Conservation (phyloP, 2,797 vertebrate species). For the Brachyalestes nurse region DNA sequence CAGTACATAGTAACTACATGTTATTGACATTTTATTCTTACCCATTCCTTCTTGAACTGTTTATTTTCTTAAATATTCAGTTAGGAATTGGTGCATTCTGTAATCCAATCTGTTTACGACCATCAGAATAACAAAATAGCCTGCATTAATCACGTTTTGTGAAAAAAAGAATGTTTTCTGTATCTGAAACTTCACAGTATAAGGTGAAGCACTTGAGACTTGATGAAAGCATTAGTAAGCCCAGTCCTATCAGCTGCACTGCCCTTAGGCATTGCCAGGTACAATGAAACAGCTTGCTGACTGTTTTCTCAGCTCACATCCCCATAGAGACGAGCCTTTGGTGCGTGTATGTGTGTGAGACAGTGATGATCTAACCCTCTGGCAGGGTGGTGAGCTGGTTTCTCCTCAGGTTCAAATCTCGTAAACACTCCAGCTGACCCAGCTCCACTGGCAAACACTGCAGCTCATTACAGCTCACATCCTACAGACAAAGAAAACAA, state of each 20-base stretch:
- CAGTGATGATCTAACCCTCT: slow-evolving; percentile 76
- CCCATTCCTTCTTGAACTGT: no score
- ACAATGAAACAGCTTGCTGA: neutral
- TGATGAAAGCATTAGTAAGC: neutral
- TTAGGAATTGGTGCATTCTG: no score
- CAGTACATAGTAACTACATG: no score
- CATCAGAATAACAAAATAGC: no score
- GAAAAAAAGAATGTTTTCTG: no score
- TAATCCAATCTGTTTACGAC: no score
- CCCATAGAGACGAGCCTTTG: slow-evolving; percentile 6
- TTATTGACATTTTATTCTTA: no score
- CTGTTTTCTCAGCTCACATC: slow-evolving; percentile 18
- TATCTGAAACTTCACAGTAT: neutral
- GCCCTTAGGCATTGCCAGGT: neutral
- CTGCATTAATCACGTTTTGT: no score
- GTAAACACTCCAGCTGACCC: slow-evolving; percentile 82
- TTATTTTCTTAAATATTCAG: no score
- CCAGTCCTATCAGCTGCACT: neutral
- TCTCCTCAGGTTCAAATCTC: slow-evolving; percentile 88
- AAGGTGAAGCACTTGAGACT: neutral
- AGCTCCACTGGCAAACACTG: slow-evolving; percentile 84
- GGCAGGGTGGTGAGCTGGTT: slow-evolving; percentile 86
- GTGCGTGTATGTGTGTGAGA: neutral
- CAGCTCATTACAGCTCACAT: slow-evolving; percentile 91
- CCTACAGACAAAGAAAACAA: slow-evolving; percentile 70